A percentile compares a stretch with the other conserved stretches of the same genome.
phyloP scores from a whole-genome alignment of 1,140 invertebrate genomes.

The Formica selysi region DNA sequence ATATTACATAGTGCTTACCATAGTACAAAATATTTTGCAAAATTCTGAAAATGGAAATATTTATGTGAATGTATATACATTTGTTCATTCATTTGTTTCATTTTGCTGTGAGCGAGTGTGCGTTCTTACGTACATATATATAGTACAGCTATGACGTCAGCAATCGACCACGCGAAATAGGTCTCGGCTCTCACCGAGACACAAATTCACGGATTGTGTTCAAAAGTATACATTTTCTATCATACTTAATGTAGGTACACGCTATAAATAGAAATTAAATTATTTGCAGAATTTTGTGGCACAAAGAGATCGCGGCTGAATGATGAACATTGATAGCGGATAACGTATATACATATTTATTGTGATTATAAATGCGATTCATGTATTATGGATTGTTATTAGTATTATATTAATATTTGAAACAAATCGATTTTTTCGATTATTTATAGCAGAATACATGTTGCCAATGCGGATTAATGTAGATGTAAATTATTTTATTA shows the following conservation, averaged over 20 bases:
- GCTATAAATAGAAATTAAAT: conserved; percentile 24
- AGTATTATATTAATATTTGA: not conserved
- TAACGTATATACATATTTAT: not conserved
- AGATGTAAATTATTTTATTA: too few relatives aligned
- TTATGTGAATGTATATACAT: not conserved
- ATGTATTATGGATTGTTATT: not conserved
- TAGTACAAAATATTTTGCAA: conserved; percentile 3
- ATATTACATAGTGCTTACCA: not conserved
- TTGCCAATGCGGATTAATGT: not conserved
- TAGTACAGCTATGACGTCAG: conserved; percentile 46
- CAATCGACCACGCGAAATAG: conserved; percentile 62
- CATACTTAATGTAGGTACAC: not conserved
- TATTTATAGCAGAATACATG: not conserved
- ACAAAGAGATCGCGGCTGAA: not conserved
- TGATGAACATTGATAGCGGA: not conserved
- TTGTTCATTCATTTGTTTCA: conserved; percentile 35
- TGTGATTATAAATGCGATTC: not conserved
- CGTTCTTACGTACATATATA: not conserved
- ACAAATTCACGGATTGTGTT: conserved; percentile 54
- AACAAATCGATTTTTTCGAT: not conserved
- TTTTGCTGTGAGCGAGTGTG: not conserved
- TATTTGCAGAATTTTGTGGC: not conserved
- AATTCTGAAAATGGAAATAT: conserved; percentile 49
- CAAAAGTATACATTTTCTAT: conserved; percentile 21
- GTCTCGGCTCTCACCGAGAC: conserved; percentile 56